Conservation (phyloP, 2,113 vertebrate species). For the Istiophorus platypterus region DNA sequence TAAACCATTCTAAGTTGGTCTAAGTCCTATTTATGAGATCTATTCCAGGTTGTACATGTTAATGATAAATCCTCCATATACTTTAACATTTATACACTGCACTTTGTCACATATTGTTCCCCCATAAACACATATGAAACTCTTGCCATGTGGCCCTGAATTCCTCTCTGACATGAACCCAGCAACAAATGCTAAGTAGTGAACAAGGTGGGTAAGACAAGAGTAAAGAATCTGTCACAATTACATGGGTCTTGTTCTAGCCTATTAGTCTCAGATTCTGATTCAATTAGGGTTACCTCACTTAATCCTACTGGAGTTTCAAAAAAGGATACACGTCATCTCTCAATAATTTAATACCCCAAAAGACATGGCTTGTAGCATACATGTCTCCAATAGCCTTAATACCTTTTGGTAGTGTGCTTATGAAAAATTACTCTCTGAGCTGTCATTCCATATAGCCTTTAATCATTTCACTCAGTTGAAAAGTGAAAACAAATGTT, state of each 20-base stretch:
- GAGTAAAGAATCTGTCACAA: slow-evolving; percentile 29
- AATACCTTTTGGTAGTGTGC: slow-evolving; percentile 25
- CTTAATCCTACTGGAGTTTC: slow-evolving; percentile 57
- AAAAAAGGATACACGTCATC: slow-evolving; percentile 58
- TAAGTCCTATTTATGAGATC: no score
- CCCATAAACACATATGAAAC: slow-evolving; percentile 53
- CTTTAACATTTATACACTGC: no score
- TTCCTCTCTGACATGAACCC: slow-evolving; percentile 45
- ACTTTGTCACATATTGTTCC: slow-evolving; percentile 40
- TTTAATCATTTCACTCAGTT: slow-evolving; percentile 28
- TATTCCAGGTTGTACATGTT: no score
- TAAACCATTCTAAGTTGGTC: no score
- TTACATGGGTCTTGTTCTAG: slow-evolving; percentile 35
- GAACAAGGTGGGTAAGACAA: slow-evolving; percentile 7
- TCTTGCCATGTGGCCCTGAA: slow-evolving; percentile 53
- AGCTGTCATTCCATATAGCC: slow-evolving; percentile 28
- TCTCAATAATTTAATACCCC: slow-evolving; percentile 54
- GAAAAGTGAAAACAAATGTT: slow-evolving; percentile 37
- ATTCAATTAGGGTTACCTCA: slow-evolving; percentile 50
- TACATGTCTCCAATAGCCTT: slow-evolving; percentile 32
- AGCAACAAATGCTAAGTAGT: slow-evolving; percentile 24
- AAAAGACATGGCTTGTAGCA: slow-evolving; percentile 35
- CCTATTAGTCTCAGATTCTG: slow-evolving; percentile 22
- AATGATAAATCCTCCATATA: no score
- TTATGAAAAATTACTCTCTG: slow-evolving; percentile 20